These are phyloP conservation scores for Lucifuga dentata DNA, from an alignment of 2,113 vertebrate genomes.

Conservation along the genomic window DNA sequence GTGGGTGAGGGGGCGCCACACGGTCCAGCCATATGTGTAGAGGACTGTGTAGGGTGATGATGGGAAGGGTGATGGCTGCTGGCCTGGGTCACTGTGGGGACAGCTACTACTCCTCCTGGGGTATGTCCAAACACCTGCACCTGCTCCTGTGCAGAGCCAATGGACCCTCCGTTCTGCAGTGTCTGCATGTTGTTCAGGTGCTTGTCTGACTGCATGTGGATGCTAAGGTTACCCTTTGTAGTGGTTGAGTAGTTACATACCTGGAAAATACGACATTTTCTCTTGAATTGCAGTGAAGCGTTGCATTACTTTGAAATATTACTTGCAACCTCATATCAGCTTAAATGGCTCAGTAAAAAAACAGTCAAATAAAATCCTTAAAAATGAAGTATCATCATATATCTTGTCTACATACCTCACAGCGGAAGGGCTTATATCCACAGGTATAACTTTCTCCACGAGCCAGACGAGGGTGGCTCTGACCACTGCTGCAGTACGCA, in stretches of 20 bases:
- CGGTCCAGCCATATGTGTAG: conserved; percentile 87
- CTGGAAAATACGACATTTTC: conserved; percentile 58
- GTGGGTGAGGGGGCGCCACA: conserved; percentile 96
- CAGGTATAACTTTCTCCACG: conserved; percentile 99
- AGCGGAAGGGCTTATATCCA: conserved; percentile 99
- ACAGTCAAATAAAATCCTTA: neutral
- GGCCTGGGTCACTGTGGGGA: conserved; percentile 84
- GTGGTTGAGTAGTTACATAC: conserved; percentile 99
- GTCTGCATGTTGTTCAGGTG: conserved; percentile 99
- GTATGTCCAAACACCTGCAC: conserved; percentile 95
- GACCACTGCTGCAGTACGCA: conserved; percentile 94
- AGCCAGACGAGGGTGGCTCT: conserved; percentile 96
- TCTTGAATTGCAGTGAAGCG: conserved; percentile 24
- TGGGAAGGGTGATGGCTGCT: conserved; percentile 84
- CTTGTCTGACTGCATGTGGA: conserved; percentile 99
- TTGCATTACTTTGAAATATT: neutral
- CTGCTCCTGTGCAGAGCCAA: conserved; percentile 86
- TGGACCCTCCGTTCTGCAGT: conserved; percentile 93
- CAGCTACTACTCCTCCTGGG: conserved; percentile 86
- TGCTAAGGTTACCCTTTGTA: conserved; percentile 99
- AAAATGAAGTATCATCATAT: neutral
- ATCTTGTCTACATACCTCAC: conserved; percentile 81
- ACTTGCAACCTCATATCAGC: neutral
- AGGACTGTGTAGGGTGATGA: conserved; percentile 84
- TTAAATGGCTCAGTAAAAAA: conserved; percentile 2